phyloP scores from a whole-genome alignment of 2,797 vertebrate species.

The Eulemur mongoz region DNA sequence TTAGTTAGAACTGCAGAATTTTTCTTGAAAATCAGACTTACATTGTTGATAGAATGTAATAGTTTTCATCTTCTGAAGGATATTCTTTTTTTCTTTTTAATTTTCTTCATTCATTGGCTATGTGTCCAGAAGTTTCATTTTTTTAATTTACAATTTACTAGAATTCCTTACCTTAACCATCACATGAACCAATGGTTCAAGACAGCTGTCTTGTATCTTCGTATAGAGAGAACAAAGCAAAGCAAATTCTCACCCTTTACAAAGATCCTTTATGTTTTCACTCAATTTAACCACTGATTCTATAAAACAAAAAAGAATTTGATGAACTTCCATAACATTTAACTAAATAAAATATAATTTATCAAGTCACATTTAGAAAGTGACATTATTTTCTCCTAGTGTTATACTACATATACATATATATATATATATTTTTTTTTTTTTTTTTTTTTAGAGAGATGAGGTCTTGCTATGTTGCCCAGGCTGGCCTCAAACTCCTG shows the following conservation, averaged over 20 bases:
- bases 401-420: neutral
- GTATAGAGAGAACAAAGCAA: neutral
- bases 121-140: neutral
- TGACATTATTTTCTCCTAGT: neutral
- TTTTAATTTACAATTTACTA: neutral
- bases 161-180: neutral
- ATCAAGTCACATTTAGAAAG: neutral
- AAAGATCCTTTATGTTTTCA: neutral
- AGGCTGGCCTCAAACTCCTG: neutral
- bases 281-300: neutral
- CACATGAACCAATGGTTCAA: neutral
- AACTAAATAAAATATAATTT: neutral
- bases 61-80: slow-evolving; percentile 13
- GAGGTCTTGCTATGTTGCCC: neutral
- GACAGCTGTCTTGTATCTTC: neutral
- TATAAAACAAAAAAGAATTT: slow-evolving; percentile 23
- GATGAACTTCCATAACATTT: slow-evolving; percentile 17
- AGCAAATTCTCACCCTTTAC: slow-evolving; percentile 18
- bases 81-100: neutral
- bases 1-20: neutral
- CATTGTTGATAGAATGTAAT: neutral
- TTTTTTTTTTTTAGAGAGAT: neutral
- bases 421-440: neutral
- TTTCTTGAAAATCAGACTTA: neutral
- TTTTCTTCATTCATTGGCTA: neutral